Evolutionary conservation across 1,140 invertebrate species (phyloP), one percentile per base, ranked within the genome.

Genomic region (Bradysia coprophila): DNA sequence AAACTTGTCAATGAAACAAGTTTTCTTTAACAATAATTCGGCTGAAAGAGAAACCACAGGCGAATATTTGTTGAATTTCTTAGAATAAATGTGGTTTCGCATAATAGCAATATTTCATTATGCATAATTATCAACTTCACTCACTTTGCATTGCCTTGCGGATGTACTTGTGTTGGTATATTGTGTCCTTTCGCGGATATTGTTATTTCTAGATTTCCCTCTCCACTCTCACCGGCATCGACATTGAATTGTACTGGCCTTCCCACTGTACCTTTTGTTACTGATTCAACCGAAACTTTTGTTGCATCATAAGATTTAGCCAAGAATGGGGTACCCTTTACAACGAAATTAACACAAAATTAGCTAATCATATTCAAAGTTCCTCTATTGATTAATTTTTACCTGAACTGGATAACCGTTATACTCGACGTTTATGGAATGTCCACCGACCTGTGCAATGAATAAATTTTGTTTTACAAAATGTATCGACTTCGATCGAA

Each of bases 191-290:
- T 75, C 28, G 87, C 88, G 46, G 84, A 87, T 47, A 98, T 94
- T 18, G 90, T 91, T 31, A 98, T 96, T 67, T 98, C 94, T 38
- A 98, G 66, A 63, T 95, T 97, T 28, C 95, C 95, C 68, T 98
- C 94, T 13, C 95, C 95, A 41, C 93, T 91, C 62, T 90, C 81
- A 47, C 83, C 86, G 6, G 92, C 93, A 67, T 98, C 92, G 28
- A 98, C 93, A 23, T 81, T 85, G 54, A 96, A 89, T 55, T 92
- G 87, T 11, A 91, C 85, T 16, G 85, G 78, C 48, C 89, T 73
- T 21, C 84, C 86, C 37, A 85, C 81, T 16, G 69, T 73, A 38
- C 84, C 87, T 41, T 91, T 79, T 45, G 82, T 76, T n/a, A 70
- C 69, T 42, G 68, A 68, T 33, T 80, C 84, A 38, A 98, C 88